Evolutionary conservation across 2,797 vertebrate genomes (phyloP), one percentile per base, ranked within the genome.

Genomic region (Poeciliopsis presidionis): DNA sequence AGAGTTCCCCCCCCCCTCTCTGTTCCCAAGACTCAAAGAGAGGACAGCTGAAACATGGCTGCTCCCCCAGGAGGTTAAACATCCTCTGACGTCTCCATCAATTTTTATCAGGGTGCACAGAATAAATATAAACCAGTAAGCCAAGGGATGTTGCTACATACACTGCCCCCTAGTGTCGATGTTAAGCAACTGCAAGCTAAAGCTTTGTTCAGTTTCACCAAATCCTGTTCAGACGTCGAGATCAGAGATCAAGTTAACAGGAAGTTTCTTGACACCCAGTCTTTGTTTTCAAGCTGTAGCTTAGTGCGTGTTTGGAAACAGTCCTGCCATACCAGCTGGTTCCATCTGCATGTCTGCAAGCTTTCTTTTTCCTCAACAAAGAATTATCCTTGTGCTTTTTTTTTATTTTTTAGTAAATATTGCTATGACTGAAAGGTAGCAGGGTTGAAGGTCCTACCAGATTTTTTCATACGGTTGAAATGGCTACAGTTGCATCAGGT

Each of bases 181-280:
- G 75, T 73, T 79, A 76, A 78, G 83, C 75, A 59, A 74, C 81
- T 84, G 79, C 85, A 87, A 30, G 75, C 80, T 74, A 43, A 84
- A 72, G 75, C 63, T 86, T 80, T 72, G 61, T 74, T 70, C 67
- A 2, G 74, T 91, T 90, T 71, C 87, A 80, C 76, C 75, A 47
- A 69, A 85, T 80, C 77, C 80, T 70, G 55, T 43, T 77, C 20
- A 72, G 36, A 67, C n/a, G 69, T 63, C 9, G 59, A 86, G 77
- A 92, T 93, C 80, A 78, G 81, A 90, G 63, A 67, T 67, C 36
- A 82, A 81, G 72, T 70, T 84, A 74, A 84, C 82, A 77, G 86
- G 61, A 83, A 51, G 83, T 89, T 0, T 73, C 41, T 78, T 13
- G 11, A 43, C 65, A 43, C 22, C 11, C 65, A 43, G 39, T 69